A percentile compares a stretch with the other conserved stretches of the same genome.
Conservation (phyloP, 2,888 invertebrate species). For the Zele albiditarsus region DNA sequence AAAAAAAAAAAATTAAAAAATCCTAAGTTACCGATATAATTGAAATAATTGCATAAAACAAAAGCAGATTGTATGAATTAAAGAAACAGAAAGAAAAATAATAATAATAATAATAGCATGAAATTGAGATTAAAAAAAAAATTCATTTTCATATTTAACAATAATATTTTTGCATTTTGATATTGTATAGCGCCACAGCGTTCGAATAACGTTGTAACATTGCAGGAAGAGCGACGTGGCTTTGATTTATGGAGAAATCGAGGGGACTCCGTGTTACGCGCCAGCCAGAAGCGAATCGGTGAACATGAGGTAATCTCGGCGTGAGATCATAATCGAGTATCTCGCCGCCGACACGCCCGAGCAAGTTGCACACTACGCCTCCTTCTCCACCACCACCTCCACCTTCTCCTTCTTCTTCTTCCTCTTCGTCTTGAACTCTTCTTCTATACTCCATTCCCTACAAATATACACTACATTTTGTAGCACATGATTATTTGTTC, state of each 20-base stretch:
- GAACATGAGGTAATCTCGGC: conserved; percentile 58
- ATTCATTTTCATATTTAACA: no score
- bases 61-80: no score
- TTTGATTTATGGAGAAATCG: conserved; percentile 63
- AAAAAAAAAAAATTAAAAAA: no score
- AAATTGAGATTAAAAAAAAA: no score
- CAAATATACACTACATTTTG: not conserved
- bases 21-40: no score
- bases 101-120: no score
- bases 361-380: conserved; percentile 36
- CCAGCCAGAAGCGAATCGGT: conserved; percentile 54
- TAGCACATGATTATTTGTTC: conserved; percentile 27
- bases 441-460: not conserved
- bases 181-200: not conserved
- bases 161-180: not conserved
- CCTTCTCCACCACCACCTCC: conserved; percentile 29
- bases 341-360: conserved; percentile 48
- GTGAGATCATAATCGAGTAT: conserved; percentile 61
- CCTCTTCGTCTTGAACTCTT: conserved; percentile 5
- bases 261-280: conserved; percentile 60
- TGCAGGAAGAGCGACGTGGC: conserved; percentile 43
- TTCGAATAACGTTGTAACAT: conserved; percentile 44
- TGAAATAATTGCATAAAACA: no score
- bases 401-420: conserved; percentile 38
- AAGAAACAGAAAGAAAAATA: no score